Conservation (phyloP, 2,113 vertebrate genomes). For the Acrocephalus arundinaceus region DNA sequence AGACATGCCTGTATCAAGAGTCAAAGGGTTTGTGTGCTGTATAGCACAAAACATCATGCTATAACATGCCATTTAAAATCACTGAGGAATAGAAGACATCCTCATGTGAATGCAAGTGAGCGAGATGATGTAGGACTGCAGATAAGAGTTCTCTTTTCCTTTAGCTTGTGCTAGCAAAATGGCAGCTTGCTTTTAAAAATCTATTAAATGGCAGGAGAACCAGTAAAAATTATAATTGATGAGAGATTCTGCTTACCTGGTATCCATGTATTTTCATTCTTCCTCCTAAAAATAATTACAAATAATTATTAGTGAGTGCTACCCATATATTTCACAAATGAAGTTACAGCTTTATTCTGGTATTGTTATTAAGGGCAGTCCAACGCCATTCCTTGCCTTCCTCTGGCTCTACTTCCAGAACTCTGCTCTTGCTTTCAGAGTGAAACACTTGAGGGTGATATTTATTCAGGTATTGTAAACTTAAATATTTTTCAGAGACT, state of each 20-base stretch:
- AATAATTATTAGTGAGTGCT: neutral
- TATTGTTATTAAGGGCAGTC: neutral
- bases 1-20: neutral
- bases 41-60: neutral
- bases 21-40: neutral
- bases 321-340: neutral
- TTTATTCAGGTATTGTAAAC: neutral
- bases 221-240: neutral
- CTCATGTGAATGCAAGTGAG: neutral
- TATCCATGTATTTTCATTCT: neutral
- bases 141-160: neutral
- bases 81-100: neutral
- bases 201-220: neutral
- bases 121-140: neutral
- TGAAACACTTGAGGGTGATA: neutral
- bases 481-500: neutral
- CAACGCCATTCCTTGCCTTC: neutral
- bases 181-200: neutral
- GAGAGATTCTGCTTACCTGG: slow-evolving; percentile 26
- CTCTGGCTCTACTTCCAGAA: neutral
- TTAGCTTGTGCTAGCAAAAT: neutral
- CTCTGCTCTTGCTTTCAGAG: neutral
- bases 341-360: neutral
- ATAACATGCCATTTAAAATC: neutral
- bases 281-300: slow-evolving; percentile 30